These are phyloP conservation scores for Dryobates pubescens DNA, from an alignment of 2,797 vertebrate species.

Conservation along the genomic window DNA sequence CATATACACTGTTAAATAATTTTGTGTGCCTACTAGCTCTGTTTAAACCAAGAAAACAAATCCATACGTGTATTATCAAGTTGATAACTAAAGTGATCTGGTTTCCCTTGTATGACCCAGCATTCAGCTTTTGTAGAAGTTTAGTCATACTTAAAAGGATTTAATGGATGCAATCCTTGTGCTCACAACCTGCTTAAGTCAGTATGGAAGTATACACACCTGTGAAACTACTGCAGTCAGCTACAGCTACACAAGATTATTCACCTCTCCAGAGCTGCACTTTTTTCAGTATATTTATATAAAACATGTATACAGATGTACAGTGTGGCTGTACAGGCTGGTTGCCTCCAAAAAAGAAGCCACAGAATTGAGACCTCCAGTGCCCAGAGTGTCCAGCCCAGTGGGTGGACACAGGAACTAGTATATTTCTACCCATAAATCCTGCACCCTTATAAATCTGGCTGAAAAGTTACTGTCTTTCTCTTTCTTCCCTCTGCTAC, in stretches of 20 bases:
- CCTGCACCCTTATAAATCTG: too few species aligned
- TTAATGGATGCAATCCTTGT: not conserved
- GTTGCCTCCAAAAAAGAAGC: too few species aligned
- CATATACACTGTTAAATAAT: not conserved
- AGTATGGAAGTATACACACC: not conserved
- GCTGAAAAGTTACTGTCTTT: too few species aligned
- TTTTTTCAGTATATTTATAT: not conserved
- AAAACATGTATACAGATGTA: not conserved
- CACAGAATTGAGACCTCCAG: too few species aligned
- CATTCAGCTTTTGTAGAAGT: not conserved
- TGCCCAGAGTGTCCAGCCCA: too few species aligned
- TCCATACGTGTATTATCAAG: not conserved
- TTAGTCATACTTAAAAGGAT: not conserved
- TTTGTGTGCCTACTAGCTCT: not conserved
- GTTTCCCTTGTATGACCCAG: not conserved
- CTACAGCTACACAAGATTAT: not conserved
- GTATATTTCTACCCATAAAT: too few species aligned
- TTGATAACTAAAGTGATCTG: not conserved
- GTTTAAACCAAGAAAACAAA: not conserved
- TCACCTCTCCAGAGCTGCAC: not conserved
- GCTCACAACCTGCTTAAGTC: not conserved
- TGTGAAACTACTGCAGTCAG: not conserved
- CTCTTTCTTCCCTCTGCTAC: too few species aligned
- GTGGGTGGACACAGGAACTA: too few species aligned
- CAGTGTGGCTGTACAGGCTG: too few species aligned